Percentiles rank a stretch among this genome's conserved stretches.
phyloP scores from a whole-genome alignment of 2,113 vertebrate species.

The Halichoerus grypus region DNA sequence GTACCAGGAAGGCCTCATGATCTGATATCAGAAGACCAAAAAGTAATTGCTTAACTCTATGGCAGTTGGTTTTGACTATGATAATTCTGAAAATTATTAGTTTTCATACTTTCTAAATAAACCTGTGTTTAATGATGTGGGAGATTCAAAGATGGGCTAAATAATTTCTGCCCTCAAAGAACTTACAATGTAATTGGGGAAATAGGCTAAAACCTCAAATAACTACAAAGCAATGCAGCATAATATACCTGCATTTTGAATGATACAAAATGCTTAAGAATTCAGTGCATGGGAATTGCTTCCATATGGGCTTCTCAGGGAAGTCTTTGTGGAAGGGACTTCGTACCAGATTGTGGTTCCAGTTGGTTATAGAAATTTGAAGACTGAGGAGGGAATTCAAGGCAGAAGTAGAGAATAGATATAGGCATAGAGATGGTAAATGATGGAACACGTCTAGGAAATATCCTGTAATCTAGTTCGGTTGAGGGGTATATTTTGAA shows the following conservation, averaged over 20 bases:
- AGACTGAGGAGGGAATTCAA: background rate
- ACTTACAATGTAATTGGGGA: background rate
- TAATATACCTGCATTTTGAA: constrained; percentile 53
- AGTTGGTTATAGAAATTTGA: constrained; percentile 44
- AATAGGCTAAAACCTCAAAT: constrained; percentile 4
- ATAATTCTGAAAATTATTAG: constrained; percentile 24
- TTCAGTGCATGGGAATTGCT: constrained; percentile 29
- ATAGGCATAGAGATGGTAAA: background rate
- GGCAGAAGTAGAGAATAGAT: background rate
- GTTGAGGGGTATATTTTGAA: background rate
- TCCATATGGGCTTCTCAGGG: constrained; percentile 36
- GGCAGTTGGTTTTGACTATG: background rate
- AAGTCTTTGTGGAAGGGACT: constrained; percentile 10
- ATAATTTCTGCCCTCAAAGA: constrained; percentile 37
- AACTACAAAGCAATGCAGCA: background rate
- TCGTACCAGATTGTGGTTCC: background rate
- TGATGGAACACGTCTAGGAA: background rate
- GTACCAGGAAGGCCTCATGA: background rate
- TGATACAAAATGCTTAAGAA: constrained; percentile 38
- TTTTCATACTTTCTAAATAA: constrained; percentile 33
- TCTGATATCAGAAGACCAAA: background rate
- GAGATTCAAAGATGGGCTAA: background rate
- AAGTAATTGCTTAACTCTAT: background rate
- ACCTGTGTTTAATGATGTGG: background rate
- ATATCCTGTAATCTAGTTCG: background rate